Base-by-base conservation (phyloP, 2,113 vertebrate species). In the Vidua chalybeata region DNA sequence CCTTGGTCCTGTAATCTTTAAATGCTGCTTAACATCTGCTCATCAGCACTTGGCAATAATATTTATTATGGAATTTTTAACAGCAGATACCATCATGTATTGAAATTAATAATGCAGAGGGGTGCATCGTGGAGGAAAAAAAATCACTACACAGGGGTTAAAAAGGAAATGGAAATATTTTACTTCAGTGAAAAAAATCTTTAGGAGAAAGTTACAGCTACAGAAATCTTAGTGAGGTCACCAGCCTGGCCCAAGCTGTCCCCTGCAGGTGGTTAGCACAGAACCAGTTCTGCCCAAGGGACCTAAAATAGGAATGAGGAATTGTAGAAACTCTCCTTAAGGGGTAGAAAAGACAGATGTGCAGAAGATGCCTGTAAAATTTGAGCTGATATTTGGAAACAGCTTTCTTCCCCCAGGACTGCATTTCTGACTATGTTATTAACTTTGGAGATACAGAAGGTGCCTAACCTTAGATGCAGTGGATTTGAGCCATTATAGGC, bases 1-100 rank as follows among this genome's bases (percentile, higher is more conserved):
- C 91, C 95, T 97, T 86, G 45, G 91, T 92, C 88, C 84, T 82
- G 63, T 97, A 97, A 96, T 96, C 96, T 97, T 96, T 97, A 98
- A 96, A 97, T 96, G 93, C 96, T 62, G 90, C 81, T 95, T 89
- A 93, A 94, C 90, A 94, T 96, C 95, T 97, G 96, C 87, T 69
- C 56, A 66, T 94, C 87, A 83, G 93, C 61, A 24, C 90, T 86
- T 39, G 75, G 77, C 76, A 71, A 71, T 87, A 79, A 94, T 85
- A 87, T 74, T 82, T 75, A 45, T 79, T 89, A 62, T 62, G 79
- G 80, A 51, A 56, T 91, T 93, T 94, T 92, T 74, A 91, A 66
- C 45, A 77, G 64, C 37, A 37, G 45, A 58, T 7, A 27, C 31
- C 43, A 7, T 91, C 28, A 21, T 35, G 55, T 37, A 39, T 41